A percentile compares a stretch with the other conserved stretches of the same genome.
Conservation (phyloP, 1,140 invertebrate species). For the Drosophila trapezifrons region DNA sequence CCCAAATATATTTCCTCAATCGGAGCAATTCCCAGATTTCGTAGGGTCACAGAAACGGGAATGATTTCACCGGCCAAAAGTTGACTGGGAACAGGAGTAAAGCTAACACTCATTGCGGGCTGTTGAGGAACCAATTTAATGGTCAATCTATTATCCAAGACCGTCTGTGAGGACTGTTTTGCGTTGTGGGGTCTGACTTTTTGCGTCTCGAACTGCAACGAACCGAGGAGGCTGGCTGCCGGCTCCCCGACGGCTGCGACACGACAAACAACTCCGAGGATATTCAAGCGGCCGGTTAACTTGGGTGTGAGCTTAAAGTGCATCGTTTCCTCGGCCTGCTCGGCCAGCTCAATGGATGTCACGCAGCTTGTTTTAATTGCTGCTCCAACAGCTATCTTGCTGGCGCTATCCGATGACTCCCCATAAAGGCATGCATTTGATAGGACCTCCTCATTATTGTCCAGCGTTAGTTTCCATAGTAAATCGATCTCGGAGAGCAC, state of each 20-base stretch:
- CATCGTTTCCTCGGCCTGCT: constrained; percentile 80
- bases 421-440: constrained; percentile 82
- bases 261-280: constrained; percentile 84
- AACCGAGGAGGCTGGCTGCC: constrained; percentile 86
- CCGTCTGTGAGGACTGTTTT: constrained; percentile 84
- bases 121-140: constrained; percentile 88
- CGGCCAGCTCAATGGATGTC: constrained; percentile 83
- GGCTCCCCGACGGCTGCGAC: constrained; percentile 80
- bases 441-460: constrained; percentile 76
- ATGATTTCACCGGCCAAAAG: constrained; percentile 90
- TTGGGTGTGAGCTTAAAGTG: constrained; percentile 85
- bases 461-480: constrained; percentile 90
- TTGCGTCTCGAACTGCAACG: constrained; percentile 86
- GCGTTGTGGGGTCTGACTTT: constrained; percentile 84
- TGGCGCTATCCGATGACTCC: constrained; percentile 67
- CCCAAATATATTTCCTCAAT: constrained; percentile 88
- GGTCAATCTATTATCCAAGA: constrained; percentile 86
- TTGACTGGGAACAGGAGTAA: constrained; percentile 87
- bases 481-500: constrained; percentile 86
- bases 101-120: constrained; percentile 90
- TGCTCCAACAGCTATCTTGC: constrained; percentile 69
- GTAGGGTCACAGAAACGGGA: constrained; percentile 87
- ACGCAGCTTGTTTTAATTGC: constrained; percentile 84
- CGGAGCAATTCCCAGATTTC: constrained; percentile 87
- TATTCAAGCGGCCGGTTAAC: constrained; percentile 82